phyloP scores from a whole-genome alignment of 2,113 vertebrate genomes.

The Microcebus jonahi region DNA sequence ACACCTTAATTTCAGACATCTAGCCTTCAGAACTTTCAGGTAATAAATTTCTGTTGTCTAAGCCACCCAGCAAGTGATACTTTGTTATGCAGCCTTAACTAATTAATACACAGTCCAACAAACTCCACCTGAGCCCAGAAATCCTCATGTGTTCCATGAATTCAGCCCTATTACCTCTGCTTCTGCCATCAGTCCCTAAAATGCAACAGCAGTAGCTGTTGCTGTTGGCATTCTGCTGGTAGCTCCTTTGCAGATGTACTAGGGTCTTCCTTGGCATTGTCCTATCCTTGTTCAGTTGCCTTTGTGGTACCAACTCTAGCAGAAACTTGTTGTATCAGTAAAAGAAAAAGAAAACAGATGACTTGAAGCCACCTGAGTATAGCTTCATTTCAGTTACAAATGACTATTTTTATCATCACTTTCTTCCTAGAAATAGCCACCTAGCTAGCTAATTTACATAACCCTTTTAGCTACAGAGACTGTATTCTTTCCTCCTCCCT shows the following conservation, averaged over 20 bases:
- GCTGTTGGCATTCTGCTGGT: neutral
- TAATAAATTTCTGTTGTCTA: neutral
- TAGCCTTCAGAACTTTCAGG: neutral
- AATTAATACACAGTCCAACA: neutral
- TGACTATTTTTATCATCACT: slow-evolving; percentile 17
- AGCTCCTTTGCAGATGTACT: neutral
- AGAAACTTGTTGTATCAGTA: slow-evolving; percentile 39
- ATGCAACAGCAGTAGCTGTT: neutral
- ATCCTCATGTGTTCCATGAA: neutral
- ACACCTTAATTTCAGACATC: neutral
- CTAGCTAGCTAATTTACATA: slow-evolving; percentile 9
- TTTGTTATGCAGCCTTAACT: neutral
- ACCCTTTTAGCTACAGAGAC: neutral
- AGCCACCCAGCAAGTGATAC: neutral
- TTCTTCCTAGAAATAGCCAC: neutral
- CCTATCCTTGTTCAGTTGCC: neutral
- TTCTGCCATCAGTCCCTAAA: neutral
- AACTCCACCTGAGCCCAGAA: neutral
- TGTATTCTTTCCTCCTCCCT: neutral
- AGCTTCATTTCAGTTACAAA: slow-evolving; percentile 31
- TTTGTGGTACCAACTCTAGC: neutral
- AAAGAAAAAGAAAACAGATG: neutral
- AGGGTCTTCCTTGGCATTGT: neutral
- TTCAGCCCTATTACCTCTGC: neutral
- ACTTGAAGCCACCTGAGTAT: neutral